These are phyloP conservation scores for Ischnura elegans DNA, from an alignment of 2,888 invertebrate species.

Conservation along the genomic window DNA sequence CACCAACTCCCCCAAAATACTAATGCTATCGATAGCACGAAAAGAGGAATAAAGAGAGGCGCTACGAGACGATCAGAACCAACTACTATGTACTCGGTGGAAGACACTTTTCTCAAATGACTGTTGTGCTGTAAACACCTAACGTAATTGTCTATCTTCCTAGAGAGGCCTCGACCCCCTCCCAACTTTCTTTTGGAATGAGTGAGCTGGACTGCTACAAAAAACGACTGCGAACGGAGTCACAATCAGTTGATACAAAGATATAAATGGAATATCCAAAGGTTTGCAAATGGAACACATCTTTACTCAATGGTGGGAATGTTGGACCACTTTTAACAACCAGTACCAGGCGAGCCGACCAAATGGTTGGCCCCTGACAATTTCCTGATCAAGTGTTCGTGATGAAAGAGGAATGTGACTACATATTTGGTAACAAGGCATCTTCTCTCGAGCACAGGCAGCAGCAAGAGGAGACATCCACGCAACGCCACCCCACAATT, in stretches of 20 bases:
- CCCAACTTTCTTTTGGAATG: constrained; percentile 11
- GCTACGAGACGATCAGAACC: background rate
- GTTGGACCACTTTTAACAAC: constrained; percentile 62
- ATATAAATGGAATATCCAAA: constrained; percentile 2
- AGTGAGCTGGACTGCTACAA: constrained; percentile 42
- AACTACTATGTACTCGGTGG: constrained; percentile 30
- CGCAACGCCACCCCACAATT: background rate
- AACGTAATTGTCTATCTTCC: background rate
- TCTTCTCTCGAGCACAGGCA: background rate
- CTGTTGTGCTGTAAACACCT: background rate
- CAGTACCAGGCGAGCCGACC: background rate
- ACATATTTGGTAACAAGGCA: background rate
- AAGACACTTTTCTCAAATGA: constrained; percentile 56
- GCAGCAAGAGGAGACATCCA: background rate
- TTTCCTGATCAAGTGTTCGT: background rate
- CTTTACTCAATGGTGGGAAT: constrained; percentile 24
- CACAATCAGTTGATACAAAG: constrained; percentile 34
- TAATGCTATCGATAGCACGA: background rate
- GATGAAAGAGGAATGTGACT: constrained; percentile 9
- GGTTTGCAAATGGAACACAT: constrained; percentile 11
- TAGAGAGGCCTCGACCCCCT: background rate
- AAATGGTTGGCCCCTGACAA: background rate
- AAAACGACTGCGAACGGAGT: background rate
- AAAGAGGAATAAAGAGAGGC: background rate
- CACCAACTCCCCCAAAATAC: no score